phyloP scores from a whole-genome alignment of 2,113 vertebrate species.

The Speoplatyrhinus poulsoni region DNA sequence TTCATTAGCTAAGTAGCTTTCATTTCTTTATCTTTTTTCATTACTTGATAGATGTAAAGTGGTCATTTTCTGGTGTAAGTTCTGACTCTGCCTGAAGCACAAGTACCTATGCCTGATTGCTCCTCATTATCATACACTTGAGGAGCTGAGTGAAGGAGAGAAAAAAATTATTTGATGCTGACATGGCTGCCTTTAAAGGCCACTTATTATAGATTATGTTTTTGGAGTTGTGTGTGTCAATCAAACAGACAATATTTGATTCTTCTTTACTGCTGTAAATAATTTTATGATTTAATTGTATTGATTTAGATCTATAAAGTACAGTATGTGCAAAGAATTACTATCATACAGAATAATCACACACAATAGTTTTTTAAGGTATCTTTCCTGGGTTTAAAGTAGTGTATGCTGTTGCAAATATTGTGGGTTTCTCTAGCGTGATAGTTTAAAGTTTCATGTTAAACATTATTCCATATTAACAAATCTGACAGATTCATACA shows the following conservation, averaged over 20 bases:
- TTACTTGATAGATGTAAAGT: conserved; percentile 25
- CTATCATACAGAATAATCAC: no score
- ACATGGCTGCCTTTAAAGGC: conserved; percentile 39
- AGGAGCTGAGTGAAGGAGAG: conserved; percentile 37
- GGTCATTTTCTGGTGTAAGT: conserved; percentile 14
- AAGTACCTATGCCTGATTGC: conserved; percentile 56
- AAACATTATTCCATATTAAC: no score
- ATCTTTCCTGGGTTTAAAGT: no score
- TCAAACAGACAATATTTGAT: conserved; percentile 33
- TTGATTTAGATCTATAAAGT: no score
- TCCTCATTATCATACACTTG: conserved; percentile 61
- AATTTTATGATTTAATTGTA: no score
- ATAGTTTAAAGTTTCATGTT: no score
- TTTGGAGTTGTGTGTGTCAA: conserved; percentile 48
- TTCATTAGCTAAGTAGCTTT: conserved; percentile 9
- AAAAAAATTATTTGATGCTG: conserved; percentile 21
- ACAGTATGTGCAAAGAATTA: no score
- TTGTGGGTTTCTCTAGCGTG: no score
- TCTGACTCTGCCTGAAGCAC: conserved; percentile 28
- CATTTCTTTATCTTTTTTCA: conserved; percentile 7
- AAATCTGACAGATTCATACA: no score
- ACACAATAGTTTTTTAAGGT: no score
- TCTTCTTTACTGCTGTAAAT: not conserved
- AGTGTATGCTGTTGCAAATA: no score
- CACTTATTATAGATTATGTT: conserved; percentile 40